These are phyloP conservation scores for Mimumesa dahlbomi DNA, from an alignment of 2,888 invertebrate genomes.

Conservation along the genomic window DNA sequence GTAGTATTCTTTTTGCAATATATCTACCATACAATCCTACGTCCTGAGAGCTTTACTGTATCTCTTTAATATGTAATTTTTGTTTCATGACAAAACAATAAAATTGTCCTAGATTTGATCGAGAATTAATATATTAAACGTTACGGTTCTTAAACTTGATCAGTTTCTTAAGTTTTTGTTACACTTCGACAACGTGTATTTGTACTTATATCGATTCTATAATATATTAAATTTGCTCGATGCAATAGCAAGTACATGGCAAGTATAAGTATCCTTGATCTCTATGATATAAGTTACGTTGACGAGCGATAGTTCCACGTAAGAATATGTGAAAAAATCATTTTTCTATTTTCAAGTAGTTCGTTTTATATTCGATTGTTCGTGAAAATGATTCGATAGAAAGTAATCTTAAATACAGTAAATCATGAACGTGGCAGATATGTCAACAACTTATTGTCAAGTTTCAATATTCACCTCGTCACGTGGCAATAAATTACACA, in stretches of 20 bases:
- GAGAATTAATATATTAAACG: slow-evolving; percentile 3
- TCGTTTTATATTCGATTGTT: slow-evolving; percentile 4
- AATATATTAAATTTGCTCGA: slow-evolving; percentile 21
- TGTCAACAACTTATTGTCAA: slow-evolving; percentile 47
- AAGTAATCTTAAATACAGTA: slow-evolving; percentile 9
- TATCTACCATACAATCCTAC: slow-evolving; percentile 8
- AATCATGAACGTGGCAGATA: slow-evolving; percentile 18
- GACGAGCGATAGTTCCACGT: slow-evolving; percentile 22
- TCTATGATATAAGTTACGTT: slow-evolving; percentile 12
- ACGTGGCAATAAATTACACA: slow-evolving; percentile 24
- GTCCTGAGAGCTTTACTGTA: slow-evolving; percentile 14
- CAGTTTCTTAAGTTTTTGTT: slow-evolving; percentile 24
- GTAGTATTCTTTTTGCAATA: not conserved
- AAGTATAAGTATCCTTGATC: slow-evolving; percentile 9
- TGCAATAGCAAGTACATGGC: slow-evolving; percentile 18
- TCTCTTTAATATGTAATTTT: slow-evolving; percentile 2
- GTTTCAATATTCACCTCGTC: slow-evolving; percentile 22
- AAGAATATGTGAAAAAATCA: slow-evolving; percentile 30
- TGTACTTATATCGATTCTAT: slow-evolving; percentile 47
- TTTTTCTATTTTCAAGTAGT: slow-evolving; percentile 2
- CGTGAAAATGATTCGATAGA: slow-evolving; percentile 10
- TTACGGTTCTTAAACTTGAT: not conserved
- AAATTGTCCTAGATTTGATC: slow-evolving; percentile 4
- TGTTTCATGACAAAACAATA: not conserved
- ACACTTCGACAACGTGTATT: slow-evolving; percentile 36